Conservation (phyloP, 2,113 vertebrate species). For the Macrotus californicus region DNA sequence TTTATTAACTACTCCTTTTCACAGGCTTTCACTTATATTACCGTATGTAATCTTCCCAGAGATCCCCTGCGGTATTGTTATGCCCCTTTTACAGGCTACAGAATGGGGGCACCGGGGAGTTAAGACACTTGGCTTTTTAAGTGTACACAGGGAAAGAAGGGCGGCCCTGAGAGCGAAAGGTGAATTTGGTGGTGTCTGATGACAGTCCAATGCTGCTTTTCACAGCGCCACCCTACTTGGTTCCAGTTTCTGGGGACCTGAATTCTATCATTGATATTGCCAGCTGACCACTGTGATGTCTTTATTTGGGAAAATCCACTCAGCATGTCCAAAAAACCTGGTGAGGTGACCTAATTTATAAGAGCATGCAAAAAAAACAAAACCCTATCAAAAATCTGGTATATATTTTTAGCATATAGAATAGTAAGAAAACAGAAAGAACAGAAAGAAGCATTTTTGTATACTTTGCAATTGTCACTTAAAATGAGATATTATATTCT, state of each 20-base stretch:
- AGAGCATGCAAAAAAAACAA: background rate
- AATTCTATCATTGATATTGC: slow-evolving; percentile 51
- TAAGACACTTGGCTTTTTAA: background rate
- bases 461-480: background rate
- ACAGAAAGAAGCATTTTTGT: background rate
- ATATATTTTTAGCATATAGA: background rate
- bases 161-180: background rate
- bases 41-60: background rate
- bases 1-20: background rate
- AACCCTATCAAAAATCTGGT: background rate
- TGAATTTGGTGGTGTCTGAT: background rate
- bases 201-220: background rate
- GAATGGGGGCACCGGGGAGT: background rate
- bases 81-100: background rate
- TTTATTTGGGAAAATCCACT: slow-evolving; percentile 69
- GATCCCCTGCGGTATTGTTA: background rate
- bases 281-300: slow-evolving; percentile 60
- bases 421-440: slow-evolving; percentile 25
- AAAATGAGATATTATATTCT: background rate
- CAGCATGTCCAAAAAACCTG: slow-evolving; percentile 35
- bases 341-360: slow-evolving; percentile 66
- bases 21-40: background rate
- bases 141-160: background rate
- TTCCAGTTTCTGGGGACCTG: slow-evolving; percentile 50
- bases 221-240: background rate